Conservation (phyloP, 2,797 vertebrate species). For the Peromyscus melanophrys region DNA sequence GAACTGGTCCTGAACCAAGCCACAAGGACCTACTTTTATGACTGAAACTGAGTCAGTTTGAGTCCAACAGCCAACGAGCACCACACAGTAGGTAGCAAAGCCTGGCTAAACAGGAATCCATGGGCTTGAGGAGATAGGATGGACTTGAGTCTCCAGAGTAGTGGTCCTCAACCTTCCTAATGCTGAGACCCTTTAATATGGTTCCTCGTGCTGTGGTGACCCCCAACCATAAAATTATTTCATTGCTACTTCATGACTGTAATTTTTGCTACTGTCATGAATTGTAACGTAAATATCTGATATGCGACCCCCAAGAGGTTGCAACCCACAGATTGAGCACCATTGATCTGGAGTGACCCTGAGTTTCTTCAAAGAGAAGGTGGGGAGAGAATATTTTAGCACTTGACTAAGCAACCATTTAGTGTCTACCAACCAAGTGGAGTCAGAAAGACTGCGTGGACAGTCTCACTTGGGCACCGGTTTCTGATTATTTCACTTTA, state of each 20-base stretch:
- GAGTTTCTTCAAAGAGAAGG: not conserved
- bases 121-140: fast-evolving
- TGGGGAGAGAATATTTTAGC: not conserved
- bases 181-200: not conserved
- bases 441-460: not conserved
- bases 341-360: not conserved
- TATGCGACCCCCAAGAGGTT: not conserved
- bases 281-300: not conserved
- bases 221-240: not conserved
- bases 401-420: not conserved
- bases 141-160: not conserved
- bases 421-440: not conserved
- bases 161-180: not conserved
- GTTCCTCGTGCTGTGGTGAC: not conserved
- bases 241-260: not conserved
- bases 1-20: not conserved
- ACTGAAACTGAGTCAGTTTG: not conserved
- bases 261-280: not conserved
- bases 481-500: slow-evolving; percentile 37
- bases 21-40: not conserved
- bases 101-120: not conserved
- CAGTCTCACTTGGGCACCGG: not conserved
- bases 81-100: not conserved
- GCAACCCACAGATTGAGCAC: not conserved
- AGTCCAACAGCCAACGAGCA: not conserved